Evolutionary conservation across 2,113 vertebrate species (phyloP), one percentile per base, ranked within the genome.

Genomic region (Lichenostomus cassidix): DNA sequence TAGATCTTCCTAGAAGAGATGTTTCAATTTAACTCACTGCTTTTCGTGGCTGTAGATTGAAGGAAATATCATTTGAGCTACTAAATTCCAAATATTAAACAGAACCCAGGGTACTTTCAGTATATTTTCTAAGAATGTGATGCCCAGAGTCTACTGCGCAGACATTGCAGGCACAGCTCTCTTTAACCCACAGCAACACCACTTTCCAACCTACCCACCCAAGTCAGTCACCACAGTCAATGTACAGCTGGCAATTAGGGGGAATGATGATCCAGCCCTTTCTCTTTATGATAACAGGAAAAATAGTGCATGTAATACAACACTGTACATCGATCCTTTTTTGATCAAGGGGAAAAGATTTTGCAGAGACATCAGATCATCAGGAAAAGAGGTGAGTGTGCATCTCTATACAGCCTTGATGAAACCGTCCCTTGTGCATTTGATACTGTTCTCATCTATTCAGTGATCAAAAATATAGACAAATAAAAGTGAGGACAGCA

Each of bases 321-420:
- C 68, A 85, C 84, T 29, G 10, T 37, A 37, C 44, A 96, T 95
- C 37, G 94, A 97, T 91, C 75, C 35, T 63, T 76, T 96, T 88
- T 80, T 95, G 84, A 94, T 95, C 67, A 91, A 88, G 90, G 44
- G 82, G 62, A 83, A 71, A 89, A 85, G 87, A 93, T 88, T 91
- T 85, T 83, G 58, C 90, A 83, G 70, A 94, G 63, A 31, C 55
- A 85, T 85, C 74, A 87, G 59, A 87, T 91, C 23, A 65, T 44
- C 55, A 70, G 81, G 50, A 87, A 93, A 78, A 69, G 78, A 91
- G 50, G 7, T 0, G 1, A 83, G 37, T 16, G 33, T 59, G 1
- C 77, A 49, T 80, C 37, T 69, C 62, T 69, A 22, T 9, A 47
- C 19, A 76, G 49, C 55, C 95, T 77, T 93, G 89, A 92, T 83